A percentile compares a stretch with the other conserved stretches of the same genome.
Evolutionary conservation across 2,888 invertebrate species (phyloP).

Genomic region (Meganola albula): DNA sequence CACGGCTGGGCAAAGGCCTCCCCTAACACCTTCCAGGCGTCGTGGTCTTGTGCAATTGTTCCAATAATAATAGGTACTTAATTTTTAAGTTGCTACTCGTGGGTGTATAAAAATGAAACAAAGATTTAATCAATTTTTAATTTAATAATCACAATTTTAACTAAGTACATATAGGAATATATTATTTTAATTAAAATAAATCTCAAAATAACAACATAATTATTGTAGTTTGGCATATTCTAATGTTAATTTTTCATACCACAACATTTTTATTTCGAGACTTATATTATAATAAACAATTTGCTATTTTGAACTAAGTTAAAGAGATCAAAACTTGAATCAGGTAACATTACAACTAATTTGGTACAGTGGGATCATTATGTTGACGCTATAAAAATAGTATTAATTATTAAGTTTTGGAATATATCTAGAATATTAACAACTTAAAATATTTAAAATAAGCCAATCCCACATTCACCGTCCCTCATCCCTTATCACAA

Average conservation of each 20-base stretch:
- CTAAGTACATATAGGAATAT: slow-evolving; percentile 51
- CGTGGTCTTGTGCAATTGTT: too few species aligned
- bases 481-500: slow-evolving; percentile 52
- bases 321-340: slow-evolving; percentile 72
- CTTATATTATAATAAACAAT: slow-evolving; percentile 51
- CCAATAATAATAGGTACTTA: too few species aligned
- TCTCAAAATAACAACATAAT: slow-evolving; percentile 65
- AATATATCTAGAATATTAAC: slow-evolving; percentile 24
- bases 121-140: background rate
- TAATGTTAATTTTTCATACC: slow-evolving; percentile 42
- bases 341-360: slow-evolving; percentile 60
- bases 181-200: slow-evolving; percentile 46
- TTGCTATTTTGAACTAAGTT: slow-evolving; percentile 58
- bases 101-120: too few species aligned
- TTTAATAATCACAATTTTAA: slow-evolving; percentile 29
- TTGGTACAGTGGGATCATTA: slow-evolving; percentile 29
- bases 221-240: slow-evolving; percentile 65
- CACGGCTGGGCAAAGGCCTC: too few species aligned
- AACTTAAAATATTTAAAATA: slow-evolving; percentile 32
- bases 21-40: too few species aligned
- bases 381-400: slow-evolving; percentile 17
- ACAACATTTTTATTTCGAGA: slow-evolving; percentile 43
- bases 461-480: slow-evolving; percentile 48
- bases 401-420: slow-evolving; percentile 14
- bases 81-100: too few species aligned